These are phyloP conservation scores for Talpa occidentalis DNA, from an alignment of 2,113 vertebrate species.

Conservation along the genomic window DNA sequence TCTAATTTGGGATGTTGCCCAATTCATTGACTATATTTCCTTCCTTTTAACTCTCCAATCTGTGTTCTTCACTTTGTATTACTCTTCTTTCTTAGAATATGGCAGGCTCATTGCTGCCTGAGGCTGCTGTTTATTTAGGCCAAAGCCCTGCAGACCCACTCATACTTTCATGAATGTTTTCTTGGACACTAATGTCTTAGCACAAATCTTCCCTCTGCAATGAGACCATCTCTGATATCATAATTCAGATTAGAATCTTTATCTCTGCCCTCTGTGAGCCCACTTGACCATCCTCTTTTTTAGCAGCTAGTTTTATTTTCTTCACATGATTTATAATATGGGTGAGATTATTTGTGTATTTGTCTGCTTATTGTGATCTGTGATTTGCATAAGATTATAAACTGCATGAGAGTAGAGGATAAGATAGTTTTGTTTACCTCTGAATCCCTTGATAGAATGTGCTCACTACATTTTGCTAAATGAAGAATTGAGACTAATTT, in stretches of 20 bases:
- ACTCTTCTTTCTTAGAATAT: neutral
- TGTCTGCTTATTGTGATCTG: neutral
- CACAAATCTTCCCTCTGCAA: neutral
- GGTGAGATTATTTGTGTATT: neutral
- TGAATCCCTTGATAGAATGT: neutral
- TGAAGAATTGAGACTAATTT: neutral
- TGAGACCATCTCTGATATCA: neutral
- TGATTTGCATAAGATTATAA: neutral
- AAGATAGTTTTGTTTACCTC: neutral
- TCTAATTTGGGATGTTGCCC: neutral
- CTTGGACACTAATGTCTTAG: neutral
- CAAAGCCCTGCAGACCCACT: neutral
- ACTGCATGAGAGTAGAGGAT: neutral
- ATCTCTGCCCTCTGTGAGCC: accelerated
- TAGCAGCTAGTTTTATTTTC: neutral
- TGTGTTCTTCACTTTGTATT: neutral
- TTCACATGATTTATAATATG: neutral
- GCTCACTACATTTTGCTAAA: neutral
- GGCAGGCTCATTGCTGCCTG: neutral
- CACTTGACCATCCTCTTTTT: neutral
- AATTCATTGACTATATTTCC: neutral
- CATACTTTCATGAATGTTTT: neutral
- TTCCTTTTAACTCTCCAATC: neutral
- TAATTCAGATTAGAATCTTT: neutral
- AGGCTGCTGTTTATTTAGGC: neutral